Evolutionary conservation across 2,113 vertebrate genomes (phyloP), one percentile per base, ranked within the genome.

Genomic region (Callionymus lyra): DNA sequence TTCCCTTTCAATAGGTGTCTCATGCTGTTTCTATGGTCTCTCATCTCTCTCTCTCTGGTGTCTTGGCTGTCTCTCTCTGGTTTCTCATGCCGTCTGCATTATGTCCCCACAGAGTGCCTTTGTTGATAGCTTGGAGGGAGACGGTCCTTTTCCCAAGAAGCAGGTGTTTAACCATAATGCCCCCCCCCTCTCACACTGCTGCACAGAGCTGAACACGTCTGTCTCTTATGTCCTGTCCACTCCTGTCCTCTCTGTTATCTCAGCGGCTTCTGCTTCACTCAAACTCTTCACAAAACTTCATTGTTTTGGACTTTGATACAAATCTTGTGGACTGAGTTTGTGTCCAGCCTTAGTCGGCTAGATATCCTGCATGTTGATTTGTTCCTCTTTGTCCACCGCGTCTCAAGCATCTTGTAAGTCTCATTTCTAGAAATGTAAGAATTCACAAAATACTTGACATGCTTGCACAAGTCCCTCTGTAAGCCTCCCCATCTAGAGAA

Each of bases 41-140:
- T 54, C 41, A 61, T 41, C n/a, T 51, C 32, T 56, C 31, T 50
- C 33, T 69, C 50, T 70, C 45, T 75, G 44, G 21, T 27, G 21
- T 27, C 21, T 27, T 27, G 21, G 4, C 21, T 27, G 50, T 47
- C 50, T 9, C 42, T 37, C 36, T 68, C 47, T 65, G 51, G 58
- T 70, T 52, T 72, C 56, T 80, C 55, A 72, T 63, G 77, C 76
- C 80, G 60, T 86, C 80, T 84, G 70, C 81, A 85, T 86, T 87
- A 70, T 88, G 77, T 88, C 59, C 79, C 79, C 70, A 83, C 86
- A 88, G 86, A 88, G 83, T 83, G 86, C 86, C 84, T 86, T 85
- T 88, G 83, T 85, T 86, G 86, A 88, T 88, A 88, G 85, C 84
- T 86, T 88, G 86, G 86, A 87, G 83, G 86, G 85, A 86, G 86